Conservation (phyloP, 2,113 vertebrate genomes). For the Diglossa brunneiventris region DNA sequence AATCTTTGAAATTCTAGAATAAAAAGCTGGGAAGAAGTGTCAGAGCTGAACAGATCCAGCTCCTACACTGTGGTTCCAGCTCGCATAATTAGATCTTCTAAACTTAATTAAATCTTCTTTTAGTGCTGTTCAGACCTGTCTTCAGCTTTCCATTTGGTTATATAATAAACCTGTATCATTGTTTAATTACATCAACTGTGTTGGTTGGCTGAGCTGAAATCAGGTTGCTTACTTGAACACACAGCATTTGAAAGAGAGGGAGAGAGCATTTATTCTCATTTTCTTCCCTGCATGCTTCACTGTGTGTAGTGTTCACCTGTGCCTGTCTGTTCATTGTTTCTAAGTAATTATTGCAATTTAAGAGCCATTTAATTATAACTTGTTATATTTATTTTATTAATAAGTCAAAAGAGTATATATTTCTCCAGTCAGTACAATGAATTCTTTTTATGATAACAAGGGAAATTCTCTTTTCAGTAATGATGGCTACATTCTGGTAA, state of each 20-base stretch:
- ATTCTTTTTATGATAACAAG: conserved; percentile 18
- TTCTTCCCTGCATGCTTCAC: neutral
- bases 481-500: conserved; percentile 7
- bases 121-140: conserved; percentile 18
- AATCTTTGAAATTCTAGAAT: conserved; percentile 16
- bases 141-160: conserved; percentile 29
- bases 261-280: conserved; percentile 12
- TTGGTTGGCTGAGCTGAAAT: conserved; percentile 13
- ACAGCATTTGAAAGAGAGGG: neutral
- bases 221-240: neutral
- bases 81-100: conserved; percentile 50
- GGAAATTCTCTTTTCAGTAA: conserved; percentile 21
- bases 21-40: conserved; percentile 13
- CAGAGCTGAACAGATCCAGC: conserved; percentile 16
- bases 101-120: conserved; percentile 60
- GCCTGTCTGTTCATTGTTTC: conserved; percentile 22
- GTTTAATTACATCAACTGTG: conserved; percentile 33
- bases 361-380: conserved; percentile 38
- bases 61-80: neutral
- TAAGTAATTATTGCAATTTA: conserved; percentile 48
- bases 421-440: neutral
- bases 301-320: neutral
- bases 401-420: conserved; percentile 6
- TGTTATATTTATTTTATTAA: conserved; percentile 36
- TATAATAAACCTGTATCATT: conserved; percentile 46